Evolutionary conservation across 2,113 vertebrate species (phyloP), one percentile per base, ranked within the genome.

Genomic region (Tamias sibiricus): DNA sequence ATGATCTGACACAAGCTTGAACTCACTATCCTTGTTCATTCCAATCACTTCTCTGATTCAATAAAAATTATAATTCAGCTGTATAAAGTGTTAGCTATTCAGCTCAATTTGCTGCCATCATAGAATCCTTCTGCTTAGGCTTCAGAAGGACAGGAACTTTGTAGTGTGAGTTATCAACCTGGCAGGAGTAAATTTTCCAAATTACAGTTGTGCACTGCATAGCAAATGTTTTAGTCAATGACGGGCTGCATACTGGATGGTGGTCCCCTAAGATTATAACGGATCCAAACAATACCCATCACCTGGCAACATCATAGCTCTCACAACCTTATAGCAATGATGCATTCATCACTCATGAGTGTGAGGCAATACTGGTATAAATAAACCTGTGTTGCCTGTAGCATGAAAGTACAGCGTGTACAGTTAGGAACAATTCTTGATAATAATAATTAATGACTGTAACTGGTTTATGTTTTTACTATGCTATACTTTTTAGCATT

Each of bases 11-110:
- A 89, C 9, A 77, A 87, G 26, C 42, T 90, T 92, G 24, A 92
- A 82, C 35, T 87, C 44, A 26, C 20, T 57, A 26, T 19, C 57
- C n/a, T 69, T 80, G 35, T 62, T 82, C 42, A 96, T 97, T 95
- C 72, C 49, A 24, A 68, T 82, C 32, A 69, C 26, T 74, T 86
- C n/a, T 88, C 44, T 86, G 82, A 91, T 62, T 93, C 68, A 75
- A 59, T 86, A 86, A 91, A 95, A 96, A 87, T 49, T 95, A 2
- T 69, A 92, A 85, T 72, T 92, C 47, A 85, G 13, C n/a, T 83
- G 52, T 80, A 72, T 57, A 37, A 81, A 83, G 72, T 52, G 28
- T 75, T 81, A 94, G 87, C 49, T 91, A 62, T 89, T 72, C 37
- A 89, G 47, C n/a, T 52, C 64, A 74, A 42, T 81, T 88, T 88